phyloP scores from a whole-genome alignment of 2,113 vertebrate genomes.

The Alosa alosa region DNA sequence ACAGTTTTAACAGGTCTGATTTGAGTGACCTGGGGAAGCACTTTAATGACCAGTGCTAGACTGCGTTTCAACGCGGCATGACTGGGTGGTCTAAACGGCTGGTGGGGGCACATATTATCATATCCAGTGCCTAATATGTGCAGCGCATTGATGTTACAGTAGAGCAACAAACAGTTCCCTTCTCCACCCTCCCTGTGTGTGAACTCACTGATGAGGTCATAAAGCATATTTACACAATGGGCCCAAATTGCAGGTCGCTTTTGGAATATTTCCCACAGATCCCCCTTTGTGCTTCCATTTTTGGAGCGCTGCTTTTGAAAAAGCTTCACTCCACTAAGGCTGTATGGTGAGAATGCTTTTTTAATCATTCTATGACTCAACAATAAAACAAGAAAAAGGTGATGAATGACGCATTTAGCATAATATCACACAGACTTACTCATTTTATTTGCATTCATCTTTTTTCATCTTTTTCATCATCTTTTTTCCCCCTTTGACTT shows the following conservation, averaged over 20 bases:
- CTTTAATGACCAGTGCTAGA: slow-evolving; percentile 69
- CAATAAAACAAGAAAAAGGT: neutral
- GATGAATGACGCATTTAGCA: neutral
- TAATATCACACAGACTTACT: neutral
- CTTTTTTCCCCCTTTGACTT: slow-evolving; percentile 3
- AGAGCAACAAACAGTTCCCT: slow-evolving; percentile 66
- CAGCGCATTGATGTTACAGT: slow-evolving; percentile 61
- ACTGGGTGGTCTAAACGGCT: slow-evolving; percentile 71
- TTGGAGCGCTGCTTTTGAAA: slow-evolving; percentile 25
- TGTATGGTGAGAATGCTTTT: neutral
- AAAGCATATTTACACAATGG: slow-evolving; percentile 49
- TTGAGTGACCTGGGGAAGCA: slow-evolving; percentile 71
- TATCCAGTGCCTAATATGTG: slow-evolving; percentile 54
- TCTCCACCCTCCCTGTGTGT: slow-evolving; percentile 50
- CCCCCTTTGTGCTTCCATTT: slow-evolving; percentile 39
- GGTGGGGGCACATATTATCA: slow-evolving; percentile 53
- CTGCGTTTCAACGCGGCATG: slow-evolving; percentile 61
- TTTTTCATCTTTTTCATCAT: neutral
- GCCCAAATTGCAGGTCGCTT: slow-evolving; percentile 54
- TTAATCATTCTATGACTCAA: neutral
- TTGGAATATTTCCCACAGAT: slow-evolving; percentile 56
- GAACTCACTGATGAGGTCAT: slow-evolving; percentile 58
- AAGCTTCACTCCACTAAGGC: neutral
- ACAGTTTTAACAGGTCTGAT: slow-evolving; percentile 70
- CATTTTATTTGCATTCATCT: neutral